Evolutionary conservation across 1,140 invertebrate genomes (phyloP).

Genomic region (Penaeus vannamei): DNA sequence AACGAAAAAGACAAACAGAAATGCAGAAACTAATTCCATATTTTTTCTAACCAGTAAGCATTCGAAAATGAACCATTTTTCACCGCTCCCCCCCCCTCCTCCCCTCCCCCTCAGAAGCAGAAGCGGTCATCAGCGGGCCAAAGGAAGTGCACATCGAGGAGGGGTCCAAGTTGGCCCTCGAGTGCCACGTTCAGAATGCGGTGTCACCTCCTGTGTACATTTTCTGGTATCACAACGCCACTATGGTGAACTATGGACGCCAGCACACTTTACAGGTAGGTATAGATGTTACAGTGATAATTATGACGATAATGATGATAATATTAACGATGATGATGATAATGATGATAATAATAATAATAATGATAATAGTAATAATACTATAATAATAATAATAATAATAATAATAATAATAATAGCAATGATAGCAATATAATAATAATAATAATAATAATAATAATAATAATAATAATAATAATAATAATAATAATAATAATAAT

Average conservation of each 20-base stretch:
- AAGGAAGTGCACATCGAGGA: constrained; percentile 66
- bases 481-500: no score
- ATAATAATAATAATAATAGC: no score
- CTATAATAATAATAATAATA: no score
- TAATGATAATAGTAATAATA: no score
- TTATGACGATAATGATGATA: no score
- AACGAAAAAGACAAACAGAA: neutral
- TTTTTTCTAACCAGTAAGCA: neutral
- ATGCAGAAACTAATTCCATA: neutral
- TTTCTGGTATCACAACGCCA: constrained; percentile 67
- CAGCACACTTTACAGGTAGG: constrained; percentile 34
- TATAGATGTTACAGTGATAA: neutral
- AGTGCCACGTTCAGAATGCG: constrained; percentile 59
- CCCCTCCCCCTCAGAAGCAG: constrained; percentile 47
- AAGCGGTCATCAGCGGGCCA: constrained; percentile 57
- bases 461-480: no score
- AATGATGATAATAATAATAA: no score
- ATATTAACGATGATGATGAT: no score
- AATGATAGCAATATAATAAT: no score
- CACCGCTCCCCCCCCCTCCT: neutral
- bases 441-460: no score
- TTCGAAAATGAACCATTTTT: neutral
- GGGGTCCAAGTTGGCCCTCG: constrained; percentile 61
- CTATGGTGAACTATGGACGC: constrained; percentile 66
- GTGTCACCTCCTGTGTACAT: constrained; percentile 61